Evolutionary conservation across 1,140 invertebrate species (phyloP).

Genomic region (Oreohelix idahoensis): DNA sequence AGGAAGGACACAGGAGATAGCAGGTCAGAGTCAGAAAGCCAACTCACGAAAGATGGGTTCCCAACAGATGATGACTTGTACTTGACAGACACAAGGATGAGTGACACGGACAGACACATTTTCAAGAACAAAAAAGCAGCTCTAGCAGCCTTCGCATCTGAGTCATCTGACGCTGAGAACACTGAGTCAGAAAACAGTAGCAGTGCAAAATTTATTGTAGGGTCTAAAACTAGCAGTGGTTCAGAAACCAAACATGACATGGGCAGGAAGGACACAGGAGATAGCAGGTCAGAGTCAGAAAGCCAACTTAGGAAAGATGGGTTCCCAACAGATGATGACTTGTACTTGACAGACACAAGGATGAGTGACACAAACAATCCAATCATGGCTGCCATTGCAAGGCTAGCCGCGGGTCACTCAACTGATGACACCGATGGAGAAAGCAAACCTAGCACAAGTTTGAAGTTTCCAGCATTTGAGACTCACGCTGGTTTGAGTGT

Average conservation of each 20-base stretch:
- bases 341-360: constrained; percentile 12
- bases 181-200: background rate
- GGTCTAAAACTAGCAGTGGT: background rate
- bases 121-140: constrained; percentile 21
- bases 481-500: background rate
- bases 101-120: constrained; percentile 3
- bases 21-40: background rate
- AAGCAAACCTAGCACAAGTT: background rate
- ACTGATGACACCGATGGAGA: background rate
- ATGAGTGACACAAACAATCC: constrained; percentile 10
- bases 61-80: constrained; percentile 33
- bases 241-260: background rate
- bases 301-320: background rate
- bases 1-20: background rate
- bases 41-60: background rate
- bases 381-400: constrained; percentile 37
- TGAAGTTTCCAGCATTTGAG: background rate
- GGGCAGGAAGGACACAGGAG: background rate
- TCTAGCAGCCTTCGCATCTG: background rate
- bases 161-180: constrained; percentile 4
- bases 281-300: background rate
- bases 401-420: constrained; percentile 6
- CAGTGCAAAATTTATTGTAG: background rate
- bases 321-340: constrained; percentile 25
- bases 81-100: background rate